Base-by-base conservation (phyloP, 2,888 invertebrate species). In the Notodonta dromedarius region DNA sequence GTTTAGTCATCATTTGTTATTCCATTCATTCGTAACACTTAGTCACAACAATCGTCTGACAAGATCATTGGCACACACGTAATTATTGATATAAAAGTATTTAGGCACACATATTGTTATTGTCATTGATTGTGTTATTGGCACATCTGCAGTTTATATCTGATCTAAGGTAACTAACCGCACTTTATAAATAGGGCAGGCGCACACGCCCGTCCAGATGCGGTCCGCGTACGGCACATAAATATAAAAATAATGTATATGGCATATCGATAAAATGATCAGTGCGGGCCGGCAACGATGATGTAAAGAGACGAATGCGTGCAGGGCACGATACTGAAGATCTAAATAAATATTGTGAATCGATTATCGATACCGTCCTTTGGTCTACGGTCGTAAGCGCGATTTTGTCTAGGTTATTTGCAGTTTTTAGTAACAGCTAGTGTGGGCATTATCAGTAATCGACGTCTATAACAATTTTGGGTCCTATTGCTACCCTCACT, bases 161-260 rank as follows among this genome's bases (percentile, higher is more conserved):
- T 73, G 76, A 74, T 79, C 76, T 82, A 79, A 82, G 82, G 82
- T 83, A 86, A 81, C 80, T 82, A 86, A 82, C 80, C 82, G 80
- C 82, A 83, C 79, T 80, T 84, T 86, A 85, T 87, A 89, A 86
- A 88, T 89, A 87, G 88, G 86, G 79, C 85, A 86, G 79, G 78
- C 86, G 83, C 80, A 79, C 79, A 80, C 77, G 80, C 79, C 73
- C 73, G 76, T 80, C 82, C 86, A 87, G 85, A 87, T 85, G 84
- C 83, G 83, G 74, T 80, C 79, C 80, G 78, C 78, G 78, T 78
- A 78, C 77, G 72, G 75, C 78, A 77, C 78, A 79, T 79, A 79
- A 77, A 78, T 78, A 79, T 82, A 83, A 83, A 85, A 83, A 83
- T 79, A 77, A 50, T 16, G 12, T 76, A 79, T 82, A 81, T 80